Conservation (phyloP, 2,888 invertebrate species). For the Rotaria macrura region DNA sequence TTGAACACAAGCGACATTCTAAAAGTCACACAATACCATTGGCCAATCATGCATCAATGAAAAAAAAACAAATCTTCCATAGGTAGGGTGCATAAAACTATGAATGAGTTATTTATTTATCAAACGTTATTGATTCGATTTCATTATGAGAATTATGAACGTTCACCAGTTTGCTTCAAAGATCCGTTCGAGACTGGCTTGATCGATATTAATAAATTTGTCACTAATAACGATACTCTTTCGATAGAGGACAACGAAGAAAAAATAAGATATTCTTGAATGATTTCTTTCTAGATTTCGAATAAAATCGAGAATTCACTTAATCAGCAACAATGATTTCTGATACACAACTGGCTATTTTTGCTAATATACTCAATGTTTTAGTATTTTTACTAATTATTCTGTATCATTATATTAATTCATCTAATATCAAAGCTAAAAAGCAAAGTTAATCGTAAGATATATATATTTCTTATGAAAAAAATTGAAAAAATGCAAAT, state of each 20-base stretch:
- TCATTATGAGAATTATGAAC: no score
- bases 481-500: neutral
- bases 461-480: neutral
- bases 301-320: neutral
- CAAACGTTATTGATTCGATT: no score
- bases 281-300: neutral
- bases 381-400: conserved; percentile 73
- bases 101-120: no score
- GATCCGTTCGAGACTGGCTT: no score
- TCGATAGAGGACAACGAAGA: no score
- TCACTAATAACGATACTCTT: no score
- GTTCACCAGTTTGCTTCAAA: no score
- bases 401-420: conserved; percentile 84
- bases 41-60: neutral
- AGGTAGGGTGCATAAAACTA: no score
- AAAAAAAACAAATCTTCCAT: neutral
- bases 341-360: conserved; percentile 83
- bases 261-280: no score
- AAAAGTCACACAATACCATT: neutral
- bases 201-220: no score
- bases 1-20: neutral
- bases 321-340: conserved; percentile 65
- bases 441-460: neutral
- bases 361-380: conserved; percentile 86
- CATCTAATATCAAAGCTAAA: conserved; percentile 53